Evolutionary conservation across 2,888 invertebrate species (phyloP), one percentile per base, ranked within the genome.

Genomic region (Falcaria lacertinaria): DNA sequence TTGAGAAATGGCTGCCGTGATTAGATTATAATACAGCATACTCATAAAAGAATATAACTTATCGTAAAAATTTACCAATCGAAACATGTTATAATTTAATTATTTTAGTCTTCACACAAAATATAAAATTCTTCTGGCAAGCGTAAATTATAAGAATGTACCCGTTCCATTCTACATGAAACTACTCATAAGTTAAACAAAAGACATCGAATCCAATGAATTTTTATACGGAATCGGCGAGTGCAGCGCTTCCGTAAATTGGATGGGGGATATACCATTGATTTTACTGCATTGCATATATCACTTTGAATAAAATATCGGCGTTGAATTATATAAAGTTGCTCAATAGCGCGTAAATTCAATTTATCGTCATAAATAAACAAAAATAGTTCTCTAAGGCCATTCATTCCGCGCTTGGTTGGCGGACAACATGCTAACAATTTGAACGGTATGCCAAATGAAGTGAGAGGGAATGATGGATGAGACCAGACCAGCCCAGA

Each of bases 381-480:
- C 58, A 60, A 50, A 22, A 54, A 52, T 45, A 44, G 41, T 45
- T 50, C 62, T 51, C 54, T 57, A 45, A 43, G 48, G 50, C 50
- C 45, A 51, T 48, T 56, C 47, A 51, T 49, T 42, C 42, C 37
- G 45, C 53, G 52, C 46, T 45, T 60, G 66, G 66, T 65, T 64
- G 71, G 57, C 72, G 69, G 64, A 72, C 74, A 76, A 69, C 76
- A 68, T 70, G 73, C 67, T 71, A 71, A 64, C 68, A 75, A 73
- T 72, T 70, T 67, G 70, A 69, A 71, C 70, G 72, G 59, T 67
- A 73, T 74, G 73, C 70, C 63, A 83, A 86, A 86, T 87, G 87
- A 87, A 80, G 80, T 85, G 86, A 80, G 69, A 79, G 77, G 69
- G 69, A 74, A 84, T 87, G 85, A 87, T 85, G 72, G 79, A 87